These are phyloP conservation scores for Brachyrhaphis roseni DNA, from an alignment of 2,797 vertebrate genomes.

Conservation along the genomic window DNA sequence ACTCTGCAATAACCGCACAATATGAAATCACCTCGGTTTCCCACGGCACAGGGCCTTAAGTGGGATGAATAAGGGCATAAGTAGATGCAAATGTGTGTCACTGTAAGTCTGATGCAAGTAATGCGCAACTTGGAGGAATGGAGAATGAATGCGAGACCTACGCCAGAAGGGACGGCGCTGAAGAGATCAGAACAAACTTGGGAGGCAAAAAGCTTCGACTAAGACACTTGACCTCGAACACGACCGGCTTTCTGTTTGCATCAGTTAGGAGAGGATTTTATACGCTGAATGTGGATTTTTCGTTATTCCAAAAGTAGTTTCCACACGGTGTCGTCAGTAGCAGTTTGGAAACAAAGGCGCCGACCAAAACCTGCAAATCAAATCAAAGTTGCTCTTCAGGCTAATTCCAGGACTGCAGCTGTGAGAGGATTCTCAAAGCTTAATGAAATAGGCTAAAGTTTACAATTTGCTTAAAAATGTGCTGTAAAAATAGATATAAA, in stretches of 20 bases:
- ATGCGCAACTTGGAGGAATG: conserved; percentile 45
- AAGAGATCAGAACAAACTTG: conserved; percentile 19
- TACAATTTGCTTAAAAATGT: background rate
- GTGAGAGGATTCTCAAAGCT: background rate
- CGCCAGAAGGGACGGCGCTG: conserved; percentile 44
- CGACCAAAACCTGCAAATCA: background rate
- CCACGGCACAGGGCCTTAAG: background rate
- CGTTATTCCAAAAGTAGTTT: background rate
- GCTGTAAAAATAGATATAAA: background rate
- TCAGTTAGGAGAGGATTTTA: conserved; percentile 44
- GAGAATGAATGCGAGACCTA: conserved; percentile 34
- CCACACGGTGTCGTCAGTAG: background rate
- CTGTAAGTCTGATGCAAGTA: conserved; percentile 66
- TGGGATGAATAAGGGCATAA: conserved; percentile 44
- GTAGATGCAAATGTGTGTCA: conserved; percentile 56
- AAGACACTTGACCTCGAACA: conserved; percentile 39
- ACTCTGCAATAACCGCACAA: conserved; percentile 25
- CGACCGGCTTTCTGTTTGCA: conserved; percentile 44
- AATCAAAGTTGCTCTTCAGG: background rate
- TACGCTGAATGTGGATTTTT: background rate
- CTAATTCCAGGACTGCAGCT: background rate
- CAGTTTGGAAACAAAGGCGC: background rate
- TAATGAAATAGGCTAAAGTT: background rate
- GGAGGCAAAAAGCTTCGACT: conserved; percentile 21
- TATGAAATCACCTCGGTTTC: conserved; percentile 26